Base-by-base conservation (phyloP, 2,888 invertebrate species). In the Polydrusus pterygomalis region DNA sequence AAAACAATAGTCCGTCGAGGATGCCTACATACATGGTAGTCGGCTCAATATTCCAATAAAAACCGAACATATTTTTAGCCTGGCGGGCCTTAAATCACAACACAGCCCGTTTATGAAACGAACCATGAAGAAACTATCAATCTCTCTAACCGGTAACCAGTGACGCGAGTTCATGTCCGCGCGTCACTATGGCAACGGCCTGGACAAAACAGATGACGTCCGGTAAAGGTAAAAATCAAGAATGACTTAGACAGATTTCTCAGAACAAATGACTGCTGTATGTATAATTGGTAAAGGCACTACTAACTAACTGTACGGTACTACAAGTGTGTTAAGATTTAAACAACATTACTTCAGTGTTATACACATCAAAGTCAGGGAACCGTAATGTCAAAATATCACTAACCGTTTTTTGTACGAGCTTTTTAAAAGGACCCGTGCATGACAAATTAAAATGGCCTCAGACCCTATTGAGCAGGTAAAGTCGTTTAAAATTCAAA, bases 101-200 rank as follows among this genome's bases (percentile, higher is more conserved):
- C 74, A 74, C 69, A 69, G 75, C 70, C 75, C 40, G 75, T 75
- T 75, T 75, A 70, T 65, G 58, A 70, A 74, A 56, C 63, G 30
- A 65, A 75, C 75, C 75, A 56, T 70, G 65, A 69, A 63, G 51
- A 6, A 64, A 65, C 75, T 60, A 75, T 75, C 75, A 75, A 75
- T 75, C 70, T 70, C 64, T 34, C 68, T 74, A 60, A 51, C 74
- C 67, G 70, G 69, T 45, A 15, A 49, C 49, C 56, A 65, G 60
- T 65, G 51, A 65, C 65, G 65, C 30, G 65, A 30, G 75, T 75
- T 70, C 74, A 75, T 65, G 69, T 69, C 69, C 63, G 68, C 75
- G 47, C 70, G 67, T 75, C 58, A 45, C 51, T 64, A 47, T 15
- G 47, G 47, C 47, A 64, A 47, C 64, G 30, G 30, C 47, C 45